Base-by-base conservation (phyloP, 30 jellyfish, hydroid and myxozoan species). In the Hydractinia echinata region DNA sequence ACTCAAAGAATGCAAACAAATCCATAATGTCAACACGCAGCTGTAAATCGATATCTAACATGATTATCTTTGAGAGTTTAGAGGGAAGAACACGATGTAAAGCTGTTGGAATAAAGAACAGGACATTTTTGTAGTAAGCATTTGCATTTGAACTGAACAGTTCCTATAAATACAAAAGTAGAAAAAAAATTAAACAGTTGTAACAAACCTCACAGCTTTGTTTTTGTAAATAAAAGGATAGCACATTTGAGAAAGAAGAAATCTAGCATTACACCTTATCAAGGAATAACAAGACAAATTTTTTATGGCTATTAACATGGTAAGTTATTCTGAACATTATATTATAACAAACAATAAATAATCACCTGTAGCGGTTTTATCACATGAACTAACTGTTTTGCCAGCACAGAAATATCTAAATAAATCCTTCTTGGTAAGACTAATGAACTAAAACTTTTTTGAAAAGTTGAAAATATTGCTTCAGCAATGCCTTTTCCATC, bases 41-140 rank as follows among this genome's bases (percentile, higher is more conserved):
- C 61, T 86, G 91, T 64, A 91, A 69, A 61, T 91, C 97, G 14
- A 94, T 82, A 79, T 91, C 97, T 54, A 91, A 67, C 96, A 86
- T 86, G 14, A 91, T 84, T 6, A 91, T 53, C 8, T 67, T 81
- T 2, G 81, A 62, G 21, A 91, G 58, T 19, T 66, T 53, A 2
- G 30, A 30, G 78, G 96, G 95, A 19, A 82, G 39, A 53, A 91
- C 67, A 56, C 85, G 94, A 66, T 91, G 97, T 13, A 86, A 72
- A 48, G 84, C 96, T n/a, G 88, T 78, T 16, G 91, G 88, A 18
- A 86, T 76, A 72, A 81, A 78, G 85, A 91, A 91, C 39, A 91
- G 13, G 4, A 88, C 85, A 30, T 91, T 83, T n/a, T 88, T 82
- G 86, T 91, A 91, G 61, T 91, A 91, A 30, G 91, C 70, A 7